phyloP scores from a whole-genome alignment of 2,888 invertebrate species.

The Dusona sp. region DNA sequence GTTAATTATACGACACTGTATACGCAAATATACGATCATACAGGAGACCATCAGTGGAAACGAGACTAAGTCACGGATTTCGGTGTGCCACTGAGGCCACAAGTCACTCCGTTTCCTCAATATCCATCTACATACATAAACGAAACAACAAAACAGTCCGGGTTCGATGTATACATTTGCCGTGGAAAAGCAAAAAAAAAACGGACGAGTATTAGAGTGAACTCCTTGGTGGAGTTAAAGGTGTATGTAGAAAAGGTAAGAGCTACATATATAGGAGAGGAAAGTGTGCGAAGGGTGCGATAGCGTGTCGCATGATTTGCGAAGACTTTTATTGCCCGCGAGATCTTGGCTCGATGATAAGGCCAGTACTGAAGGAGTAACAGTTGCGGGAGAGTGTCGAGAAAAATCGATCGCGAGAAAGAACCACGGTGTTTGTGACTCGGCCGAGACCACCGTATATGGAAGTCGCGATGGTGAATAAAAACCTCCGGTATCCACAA shows the following conservation, averaged over 20 bases:
- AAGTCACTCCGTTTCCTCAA: slow-evolving; percentile 7
- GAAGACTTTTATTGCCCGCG: slow-evolving; percentile 80
- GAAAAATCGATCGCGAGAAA: slow-evolving; percentile 63
- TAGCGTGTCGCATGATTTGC: slow-evolving; percentile 83
- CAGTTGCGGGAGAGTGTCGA: slow-evolving; percentile 42
- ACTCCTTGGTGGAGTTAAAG: neutral
- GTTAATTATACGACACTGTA: neutral
- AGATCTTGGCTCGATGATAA: slow-evolving; percentile 72
- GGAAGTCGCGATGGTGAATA: slow-evolving; percentile 37
- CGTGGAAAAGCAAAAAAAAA: neutral
- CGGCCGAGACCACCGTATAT: neutral
- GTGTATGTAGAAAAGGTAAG: slow-evolving; percentile 33
- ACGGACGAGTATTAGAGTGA: neutral
- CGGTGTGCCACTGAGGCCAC: slow-evolving; percentile 39
- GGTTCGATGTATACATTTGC: neutral
- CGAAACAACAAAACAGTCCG: neutral
- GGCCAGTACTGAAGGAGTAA: slow-evolving; percentile 25
- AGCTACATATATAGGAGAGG: neutral
- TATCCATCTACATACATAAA: neutral
- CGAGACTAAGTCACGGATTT: slow-evolving; percentile 57
- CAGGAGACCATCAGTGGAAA: slow-evolving; percentile 5
- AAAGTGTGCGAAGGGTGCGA: slow-evolving; percentile 68
- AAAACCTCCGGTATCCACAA: slow-evolving; percentile 39
- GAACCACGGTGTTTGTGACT: slow-evolving; percentile 38
- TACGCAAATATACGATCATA: neutral